Evolutionary conservation across 2,888 invertebrate genomes (phyloP).

Genomic region (Hartigia nigra): DNA sequence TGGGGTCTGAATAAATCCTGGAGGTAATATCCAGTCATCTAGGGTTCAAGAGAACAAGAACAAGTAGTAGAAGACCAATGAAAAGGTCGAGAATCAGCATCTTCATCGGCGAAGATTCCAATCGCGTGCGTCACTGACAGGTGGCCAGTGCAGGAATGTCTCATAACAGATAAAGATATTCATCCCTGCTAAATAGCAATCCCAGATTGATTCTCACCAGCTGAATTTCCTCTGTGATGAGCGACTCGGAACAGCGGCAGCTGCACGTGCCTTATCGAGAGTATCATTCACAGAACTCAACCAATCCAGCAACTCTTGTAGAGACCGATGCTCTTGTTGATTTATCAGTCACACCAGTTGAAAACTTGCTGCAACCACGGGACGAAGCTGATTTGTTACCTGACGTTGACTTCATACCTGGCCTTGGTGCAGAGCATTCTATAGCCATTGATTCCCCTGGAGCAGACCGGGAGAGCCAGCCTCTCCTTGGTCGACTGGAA

Average conservation of each 20-base stretch:
- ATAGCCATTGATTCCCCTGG: conserved; percentile 84
- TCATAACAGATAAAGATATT: conserved; percentile 37
- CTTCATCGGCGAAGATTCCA: conserved; percentile 14
- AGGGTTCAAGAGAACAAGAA: neutral
- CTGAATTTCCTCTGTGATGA: conserved; percentile 59
- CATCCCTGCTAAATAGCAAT: conserved; percentile 15
- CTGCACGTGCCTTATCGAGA: conserved; percentile 65
- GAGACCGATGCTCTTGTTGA: conserved; percentile 61
- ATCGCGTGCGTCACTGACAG: conserved; percentile 54
- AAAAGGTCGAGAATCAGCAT: conserved; percentile 7
- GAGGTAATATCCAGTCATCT: neutral
- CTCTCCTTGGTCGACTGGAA: conserved; percentile 85
- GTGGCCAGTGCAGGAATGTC: conserved; percentile 45
- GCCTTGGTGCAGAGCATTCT: conserved; percentile 69
- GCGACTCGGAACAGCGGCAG: conserved; percentile 64
- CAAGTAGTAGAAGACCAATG: conserved; percentile 15
- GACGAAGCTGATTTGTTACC: conserved; percentile 68
- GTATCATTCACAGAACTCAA: conserved; percentile 62
- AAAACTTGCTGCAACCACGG: neutral
- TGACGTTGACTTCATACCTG: conserved; percentile 78
- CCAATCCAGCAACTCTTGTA: conserved; percentile 48
- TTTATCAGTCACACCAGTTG: conserved; percentile 45
- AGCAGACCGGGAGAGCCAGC: conserved; percentile 92
- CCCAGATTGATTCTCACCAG: conserved; percentile 19
- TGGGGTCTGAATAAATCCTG: neutral